Evolutionary conservation across 1,140 invertebrate species (phyloP).

Genomic region (Trichonephila clavata): DNA sequence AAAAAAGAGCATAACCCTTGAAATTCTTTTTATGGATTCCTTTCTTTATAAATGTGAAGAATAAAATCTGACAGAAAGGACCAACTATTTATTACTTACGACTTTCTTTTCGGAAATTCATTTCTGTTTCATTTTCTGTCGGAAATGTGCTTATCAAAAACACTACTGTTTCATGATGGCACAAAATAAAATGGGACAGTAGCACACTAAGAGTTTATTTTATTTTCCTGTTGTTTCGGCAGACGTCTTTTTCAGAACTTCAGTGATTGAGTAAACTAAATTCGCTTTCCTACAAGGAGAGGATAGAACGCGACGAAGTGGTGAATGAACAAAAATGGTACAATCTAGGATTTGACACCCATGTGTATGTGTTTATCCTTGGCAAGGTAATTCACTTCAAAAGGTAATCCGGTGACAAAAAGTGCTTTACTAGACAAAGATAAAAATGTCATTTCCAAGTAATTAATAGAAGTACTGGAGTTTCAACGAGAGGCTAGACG

Average conservation of each 20-base stretch:
- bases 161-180: conserved; percentile 32
- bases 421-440: neutral
- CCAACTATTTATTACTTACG: conserved; percentile 43
- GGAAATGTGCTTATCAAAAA: conserved; percentile 56
- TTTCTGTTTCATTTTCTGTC: conserved; percentile 55
- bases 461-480: neutral
- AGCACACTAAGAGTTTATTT: conserved; percentile 9
- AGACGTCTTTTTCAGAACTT: conserved; percentile 29
- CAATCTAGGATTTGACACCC: neutral
- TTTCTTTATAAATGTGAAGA: conserved; percentile 29
- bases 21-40: conserved; percentile 2
- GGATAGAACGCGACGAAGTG: neutral
- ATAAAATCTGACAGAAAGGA: conserved; percentile 41
- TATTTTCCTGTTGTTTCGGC: conserved; percentile 13
- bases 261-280: conserved; percentile 45
- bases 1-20: neutral
- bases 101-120: conserved; percentile 31
- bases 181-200: conserved; percentile 31
- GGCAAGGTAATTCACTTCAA: conserved; percentile 28
- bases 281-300: conserved; percentile 13
- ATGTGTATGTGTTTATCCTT: neutral
- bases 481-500: neutral
- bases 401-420: conserved; percentile 41
- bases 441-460: neutral
- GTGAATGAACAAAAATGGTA: neutral